Conservation (phyloP, 1,140 invertebrate species). For the Ceratina japonica region DNA sequence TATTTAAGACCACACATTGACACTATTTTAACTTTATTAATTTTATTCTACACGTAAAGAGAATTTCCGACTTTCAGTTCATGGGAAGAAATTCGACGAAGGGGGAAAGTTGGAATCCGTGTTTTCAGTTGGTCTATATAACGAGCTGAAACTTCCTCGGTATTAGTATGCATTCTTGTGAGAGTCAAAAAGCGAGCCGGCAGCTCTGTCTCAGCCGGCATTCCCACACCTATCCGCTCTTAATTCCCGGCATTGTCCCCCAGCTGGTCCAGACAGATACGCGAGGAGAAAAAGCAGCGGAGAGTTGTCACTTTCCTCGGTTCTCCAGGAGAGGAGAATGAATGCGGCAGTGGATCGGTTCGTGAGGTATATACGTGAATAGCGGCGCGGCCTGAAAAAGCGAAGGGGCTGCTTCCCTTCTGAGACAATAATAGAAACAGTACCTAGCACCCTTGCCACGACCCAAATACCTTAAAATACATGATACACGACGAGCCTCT, state of each 20-base stretch:
- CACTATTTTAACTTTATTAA: not conserved
- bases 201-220: constrained; percentile 50
- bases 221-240: constrained; percentile 66
- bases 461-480: constrained; percentile 71
- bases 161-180: constrained; percentile 51
- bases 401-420: constrained; percentile 59
- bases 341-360: constrained; percentile 41
- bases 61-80: constrained; percentile 30
- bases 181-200: constrained; percentile 31
- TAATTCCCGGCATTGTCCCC: constrained; percentile 70
- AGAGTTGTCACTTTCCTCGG: constrained; percentile 53
- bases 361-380: constrained; percentile 30
- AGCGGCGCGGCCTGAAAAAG: constrained; percentile 11
- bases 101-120: not conserved
- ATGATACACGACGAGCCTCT: constrained; percentile 71
- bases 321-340: constrained; percentile 4
- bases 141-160: constrained; percentile 9
- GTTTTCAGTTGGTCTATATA: constrained; percentile 21
- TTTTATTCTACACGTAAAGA: not conserved
- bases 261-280: constrained; percentile 54
- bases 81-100: constrained; percentile 23
- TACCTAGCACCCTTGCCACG: constrained; percentile 59
- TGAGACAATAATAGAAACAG: constrained; percentile 79
- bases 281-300: constrained; percentile 4
- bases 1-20: too few relatives aligned